Evolutionary conservation across 2,888 invertebrate genomes (phyloP).

Genomic region (Chrysopilus asiliformis): DNA sequence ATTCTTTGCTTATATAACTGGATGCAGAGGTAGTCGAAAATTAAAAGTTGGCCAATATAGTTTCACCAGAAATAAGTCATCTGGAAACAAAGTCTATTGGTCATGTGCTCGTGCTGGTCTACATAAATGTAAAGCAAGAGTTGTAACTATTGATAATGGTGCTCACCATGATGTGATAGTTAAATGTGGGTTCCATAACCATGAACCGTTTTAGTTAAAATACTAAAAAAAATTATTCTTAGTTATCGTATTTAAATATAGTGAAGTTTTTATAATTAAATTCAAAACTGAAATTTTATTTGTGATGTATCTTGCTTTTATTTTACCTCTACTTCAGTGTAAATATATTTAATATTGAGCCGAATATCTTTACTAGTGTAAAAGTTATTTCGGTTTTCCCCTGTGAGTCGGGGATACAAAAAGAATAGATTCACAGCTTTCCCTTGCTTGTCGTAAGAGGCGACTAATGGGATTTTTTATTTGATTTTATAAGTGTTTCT

Average conservation of each 20-base stretch:
- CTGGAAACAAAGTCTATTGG: conserved; percentile 34
- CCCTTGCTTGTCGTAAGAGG: too few relatives aligned
- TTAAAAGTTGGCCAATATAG: conserved; percentile 35
- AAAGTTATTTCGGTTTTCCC: too few relatives aligned
- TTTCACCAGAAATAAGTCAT: conserved; percentile 34
- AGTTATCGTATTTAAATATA: neutral
- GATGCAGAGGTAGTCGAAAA: conserved; percentile 36
- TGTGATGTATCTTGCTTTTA: too few relatives aligned
- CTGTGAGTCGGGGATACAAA: too few relatives aligned
- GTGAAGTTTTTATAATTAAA: neutral
- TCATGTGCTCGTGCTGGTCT: conserved; percentile 36
- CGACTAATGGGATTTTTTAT: too few relatives aligned
- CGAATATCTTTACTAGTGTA: too few relatives aligned
- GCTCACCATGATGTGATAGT: conserved; percentile 30
- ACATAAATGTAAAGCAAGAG: conserved; percentile 36
- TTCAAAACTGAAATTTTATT: conserved; percentile 1
- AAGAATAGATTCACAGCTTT: too few relatives aligned
- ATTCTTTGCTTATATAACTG: conserved; percentile 32
- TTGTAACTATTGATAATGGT: conserved; percentile 31
- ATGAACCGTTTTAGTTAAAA: conserved; percentile 35
- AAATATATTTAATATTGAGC: too few relatives aligned
- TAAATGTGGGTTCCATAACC: conserved; percentile 35
- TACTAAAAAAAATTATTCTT: too few relatives aligned
- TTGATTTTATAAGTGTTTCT: too few relatives aligned
- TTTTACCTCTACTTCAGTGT: too few relatives aligned